A percentile compares a stretch with the other conserved stretches of the same genome.
Conservation (phyloP, 2,888 invertebrate genomes). For the Pandemis corylana region DNA sequence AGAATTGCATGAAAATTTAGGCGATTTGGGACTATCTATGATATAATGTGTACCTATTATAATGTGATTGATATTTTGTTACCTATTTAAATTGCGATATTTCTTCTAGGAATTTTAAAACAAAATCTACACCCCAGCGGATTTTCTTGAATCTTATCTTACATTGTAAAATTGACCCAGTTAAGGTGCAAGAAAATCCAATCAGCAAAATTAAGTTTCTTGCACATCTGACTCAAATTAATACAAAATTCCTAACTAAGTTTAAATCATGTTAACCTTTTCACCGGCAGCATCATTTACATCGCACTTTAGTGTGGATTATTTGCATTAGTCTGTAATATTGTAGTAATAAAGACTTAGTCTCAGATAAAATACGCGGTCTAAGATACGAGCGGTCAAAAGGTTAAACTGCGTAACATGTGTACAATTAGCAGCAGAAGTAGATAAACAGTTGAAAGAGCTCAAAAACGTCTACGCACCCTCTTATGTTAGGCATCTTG, state of each 20-base stretch:
- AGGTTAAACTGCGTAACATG: slow-evolving; percentile 1
- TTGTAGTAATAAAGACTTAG: background rate
- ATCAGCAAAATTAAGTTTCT: background rate
- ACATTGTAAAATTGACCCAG: background rate
- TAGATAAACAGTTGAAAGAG: too few species aligned
- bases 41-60: slow-evolving; percentile 45
- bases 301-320: background rate
- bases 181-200: background rate
- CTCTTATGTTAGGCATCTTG: too few species aligned
- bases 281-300: background rate
- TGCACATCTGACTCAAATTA: background rate
- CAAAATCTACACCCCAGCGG: background rate
- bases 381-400: background rate
- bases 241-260: slow-evolving; percentile 20
- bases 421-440: background rate
- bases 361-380: background rate
- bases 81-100: slow-evolving; percentile 28
- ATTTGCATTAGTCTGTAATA: background rate
- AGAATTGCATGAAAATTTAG: slow-evolving; percentile 46
- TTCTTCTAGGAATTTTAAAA: slow-evolving; percentile 28
- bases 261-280: background rate
- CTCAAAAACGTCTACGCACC: too few species aligned
- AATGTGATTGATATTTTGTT: slow-evolving; percentile 42
- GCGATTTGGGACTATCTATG: slow-evolving; percentile 55
- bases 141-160: background rate